phyloP scores from a whole-genome alignment of 2,797 vertebrate species.

The Linurgus olivaceus region DNA sequence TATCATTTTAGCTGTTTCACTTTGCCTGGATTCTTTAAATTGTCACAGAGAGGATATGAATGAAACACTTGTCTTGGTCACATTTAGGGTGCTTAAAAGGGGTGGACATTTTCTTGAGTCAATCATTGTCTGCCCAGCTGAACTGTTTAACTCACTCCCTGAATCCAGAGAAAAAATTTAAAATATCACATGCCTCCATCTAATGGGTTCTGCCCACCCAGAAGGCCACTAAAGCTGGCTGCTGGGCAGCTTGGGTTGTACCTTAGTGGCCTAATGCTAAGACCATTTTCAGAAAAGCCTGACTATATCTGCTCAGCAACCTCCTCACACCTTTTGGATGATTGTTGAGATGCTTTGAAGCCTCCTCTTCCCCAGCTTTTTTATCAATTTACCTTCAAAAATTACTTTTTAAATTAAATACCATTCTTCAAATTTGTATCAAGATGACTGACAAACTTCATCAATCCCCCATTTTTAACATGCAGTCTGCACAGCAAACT shows the following conservation, averaged over 20 bases:
- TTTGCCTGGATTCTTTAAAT: background rate
- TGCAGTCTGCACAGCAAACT: background rate
- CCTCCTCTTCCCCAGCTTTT: background rate
- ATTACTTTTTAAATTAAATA: background rate
- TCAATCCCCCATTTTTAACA: background rate
- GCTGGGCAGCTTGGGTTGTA: background rate
- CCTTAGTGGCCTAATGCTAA: background rate
- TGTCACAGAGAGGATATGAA: background rate
- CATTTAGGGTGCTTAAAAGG: background rate
- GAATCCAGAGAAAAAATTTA: background rate
- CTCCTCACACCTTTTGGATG: background rate
- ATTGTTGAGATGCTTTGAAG: background rate
- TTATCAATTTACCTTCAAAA: background rate
- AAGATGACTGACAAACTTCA: background rate
- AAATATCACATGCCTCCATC: background rate
- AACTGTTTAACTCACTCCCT: background rate
- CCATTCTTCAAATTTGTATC: background rate
- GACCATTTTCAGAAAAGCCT: background rate
- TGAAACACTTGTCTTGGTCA: background rate
- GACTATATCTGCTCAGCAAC: background rate
- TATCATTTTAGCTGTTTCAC: background rate
- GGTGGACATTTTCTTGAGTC: background rate
- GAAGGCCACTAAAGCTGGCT: background rate
- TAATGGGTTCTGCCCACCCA: background rate
- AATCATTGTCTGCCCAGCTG: accelerated